Conservation (phyloP, 2,113 vertebrate species). For the Cheirogaleus medius region DNA sequence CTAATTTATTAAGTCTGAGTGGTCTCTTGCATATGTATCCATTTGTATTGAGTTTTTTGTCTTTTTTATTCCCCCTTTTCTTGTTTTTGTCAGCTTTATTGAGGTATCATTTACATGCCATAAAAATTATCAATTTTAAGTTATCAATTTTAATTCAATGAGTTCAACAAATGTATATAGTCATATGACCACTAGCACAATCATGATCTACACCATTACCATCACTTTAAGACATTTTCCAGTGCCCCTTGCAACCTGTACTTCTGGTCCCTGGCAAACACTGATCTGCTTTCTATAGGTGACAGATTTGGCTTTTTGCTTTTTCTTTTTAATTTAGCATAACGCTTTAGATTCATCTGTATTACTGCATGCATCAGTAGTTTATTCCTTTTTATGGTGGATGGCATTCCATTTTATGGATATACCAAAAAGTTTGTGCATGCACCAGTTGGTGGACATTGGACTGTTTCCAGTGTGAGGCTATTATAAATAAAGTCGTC, state of each 20-base stretch:
- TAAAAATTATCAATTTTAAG: background rate
- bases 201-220: background rate
- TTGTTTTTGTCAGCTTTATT: background rate
- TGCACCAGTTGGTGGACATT: background rate
- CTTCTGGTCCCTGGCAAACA: background rate
- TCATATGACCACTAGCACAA: background rate
- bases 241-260: background rate
- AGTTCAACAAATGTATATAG: background rate
- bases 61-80: background rate
- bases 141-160: background rate
- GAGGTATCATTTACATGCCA: background rate
- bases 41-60: background rate
- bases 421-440: background rate
- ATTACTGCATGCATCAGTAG: background rate
- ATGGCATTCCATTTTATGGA: constrained; percentile 20
- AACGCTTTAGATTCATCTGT: background rate
- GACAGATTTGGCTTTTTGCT: background rate
- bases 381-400: background rate
- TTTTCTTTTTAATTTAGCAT: background rate
- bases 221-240: background rate
- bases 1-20: background rate
- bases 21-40: background rate
- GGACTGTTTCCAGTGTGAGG: background rate
- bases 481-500: background rate
- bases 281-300: background rate